Evolutionary conservation across 1,140 invertebrate genomes (phyloP).

Genomic region (Pseudomyrmex pallidus): DNA sequence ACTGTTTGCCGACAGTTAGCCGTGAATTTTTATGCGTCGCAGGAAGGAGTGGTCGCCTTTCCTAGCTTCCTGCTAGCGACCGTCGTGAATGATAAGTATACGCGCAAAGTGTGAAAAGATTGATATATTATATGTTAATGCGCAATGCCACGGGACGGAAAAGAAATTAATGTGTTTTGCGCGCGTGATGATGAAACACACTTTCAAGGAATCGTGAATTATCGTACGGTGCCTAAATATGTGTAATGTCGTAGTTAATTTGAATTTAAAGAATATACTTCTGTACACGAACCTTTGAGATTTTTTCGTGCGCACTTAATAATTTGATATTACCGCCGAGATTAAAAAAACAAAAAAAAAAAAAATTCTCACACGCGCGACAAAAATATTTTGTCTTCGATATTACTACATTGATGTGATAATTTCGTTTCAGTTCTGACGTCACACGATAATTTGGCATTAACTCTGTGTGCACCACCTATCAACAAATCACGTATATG

Average conservation of each 20-base stretch:
- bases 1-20: not conserved
- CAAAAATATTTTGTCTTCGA: no score
- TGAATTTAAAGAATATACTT: not conserved
- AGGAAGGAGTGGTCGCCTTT: not conserved
- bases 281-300: no score
- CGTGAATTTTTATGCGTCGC: constrained; percentile 6
- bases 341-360: no score
- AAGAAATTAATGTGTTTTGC: not conserved
- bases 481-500: not conserved
- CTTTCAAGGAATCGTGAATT: not conserved
- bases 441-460: not conserved
- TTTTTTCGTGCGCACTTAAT: no score
- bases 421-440: not conserved
- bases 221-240: not conserved
- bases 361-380: no score
- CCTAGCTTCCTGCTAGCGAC: not conserved
- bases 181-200: not conserved
- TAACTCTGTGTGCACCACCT: not conserved
- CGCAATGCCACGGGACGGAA: not conserved
- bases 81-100: not conserved
- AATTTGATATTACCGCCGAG: no score
- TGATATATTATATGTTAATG: not conserved
- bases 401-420: not conserved
- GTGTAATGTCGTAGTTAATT: not conserved
- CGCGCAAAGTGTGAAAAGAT: not conserved